Base-by-base conservation (phyloP, 2,113 vertebrate species). In the Suncus etruscus region DNA sequence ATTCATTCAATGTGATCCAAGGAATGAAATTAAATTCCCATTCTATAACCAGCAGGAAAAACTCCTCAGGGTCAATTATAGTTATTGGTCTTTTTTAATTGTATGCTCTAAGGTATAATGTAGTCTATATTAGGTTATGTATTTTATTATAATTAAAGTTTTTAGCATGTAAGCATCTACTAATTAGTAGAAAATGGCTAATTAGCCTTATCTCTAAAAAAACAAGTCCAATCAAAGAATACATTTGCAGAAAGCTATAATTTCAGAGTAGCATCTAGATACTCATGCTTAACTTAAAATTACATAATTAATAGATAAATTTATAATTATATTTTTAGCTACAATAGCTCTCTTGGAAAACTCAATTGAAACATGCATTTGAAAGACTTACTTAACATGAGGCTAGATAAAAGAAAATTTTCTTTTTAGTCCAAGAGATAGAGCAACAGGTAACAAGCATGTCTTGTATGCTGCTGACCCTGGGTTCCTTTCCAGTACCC, bases 111-210 rank as follows among this genome's bases (percentile, higher is more conserved):
- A 90, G 76, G 48, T 73, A 27, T 90, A 80, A 91, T 93, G 51
- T 63, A 63, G 32, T 72, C 54, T 81, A 74, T 89, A 68, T 89
- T 11, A 27, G 72, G 72, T 87, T 83, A 79, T 76, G 83, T 76
- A 74, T 50, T 83, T 45, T 89, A 20, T 80, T 93, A 76, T 80
- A 93, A 86, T 89, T 81, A 58, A 73, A n/a, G 68, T 94, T 93
- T 94, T 93, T 12, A 81, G 48, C 31, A 77, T 92, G 66, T 86
- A 81, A 94, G 47, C 94, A 85, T 90, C 20, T 79, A 79, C 70
- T 93, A 92, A 93, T 96, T 93, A 94, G 76, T 51, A 81, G 27
- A 91, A 86, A 70, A 91, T 91, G 94, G 48, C 29, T 95, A 93
- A 90, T 85, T 92, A 91, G 11, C 45, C 24, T 91, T 70, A 93